Evolutionary conservation across 1,140 invertebrate species (phyloP).

Genomic region (Hydropsyche tenuis): DNA sequence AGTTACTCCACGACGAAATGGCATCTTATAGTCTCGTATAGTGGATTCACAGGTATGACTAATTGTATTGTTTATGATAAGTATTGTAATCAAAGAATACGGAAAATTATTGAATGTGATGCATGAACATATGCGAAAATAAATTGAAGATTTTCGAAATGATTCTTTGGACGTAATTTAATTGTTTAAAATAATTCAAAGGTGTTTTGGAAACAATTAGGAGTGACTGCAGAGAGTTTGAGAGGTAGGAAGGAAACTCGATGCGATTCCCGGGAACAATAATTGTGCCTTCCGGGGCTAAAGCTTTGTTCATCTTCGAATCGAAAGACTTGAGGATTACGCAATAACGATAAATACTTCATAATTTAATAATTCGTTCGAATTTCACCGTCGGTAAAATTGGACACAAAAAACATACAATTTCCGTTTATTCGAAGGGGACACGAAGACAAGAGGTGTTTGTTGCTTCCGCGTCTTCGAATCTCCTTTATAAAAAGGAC

Average conservation of each 20-base stretch:
- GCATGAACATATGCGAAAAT: background rate
- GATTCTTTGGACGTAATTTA: background rate
- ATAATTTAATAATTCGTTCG: constrained; percentile 28
- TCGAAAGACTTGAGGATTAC: constrained; percentile 13
- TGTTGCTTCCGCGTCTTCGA: background rate
- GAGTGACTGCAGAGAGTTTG: background rate
- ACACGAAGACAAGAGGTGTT: background rate
- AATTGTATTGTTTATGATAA: constrained; percentile 21
- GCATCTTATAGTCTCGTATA: constrained; percentile 73
- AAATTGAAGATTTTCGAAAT: background rate
- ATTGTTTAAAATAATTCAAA: background rate
- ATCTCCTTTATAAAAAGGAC: background rate
- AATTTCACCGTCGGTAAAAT: constrained; percentile 1
- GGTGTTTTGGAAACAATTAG: constrained; percentile 18
- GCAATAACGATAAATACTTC: constrained; percentile 24
- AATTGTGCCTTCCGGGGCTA: background rate
- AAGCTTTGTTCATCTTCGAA: background rate
- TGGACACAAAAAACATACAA: background rate
- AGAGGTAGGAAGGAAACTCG: background rate
- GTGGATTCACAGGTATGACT: constrained; percentile 67
- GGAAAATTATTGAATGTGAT: background rate
- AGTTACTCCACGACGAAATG: constrained; percentile 67
- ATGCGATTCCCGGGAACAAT: constrained; percentile 19
- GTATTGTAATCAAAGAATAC: background rate
- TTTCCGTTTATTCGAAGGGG: background rate